Evolutionary conservation across 92 coral and sea anemone genomes (phyloP).

Genomic region (Porites cylindrica): DNA sequence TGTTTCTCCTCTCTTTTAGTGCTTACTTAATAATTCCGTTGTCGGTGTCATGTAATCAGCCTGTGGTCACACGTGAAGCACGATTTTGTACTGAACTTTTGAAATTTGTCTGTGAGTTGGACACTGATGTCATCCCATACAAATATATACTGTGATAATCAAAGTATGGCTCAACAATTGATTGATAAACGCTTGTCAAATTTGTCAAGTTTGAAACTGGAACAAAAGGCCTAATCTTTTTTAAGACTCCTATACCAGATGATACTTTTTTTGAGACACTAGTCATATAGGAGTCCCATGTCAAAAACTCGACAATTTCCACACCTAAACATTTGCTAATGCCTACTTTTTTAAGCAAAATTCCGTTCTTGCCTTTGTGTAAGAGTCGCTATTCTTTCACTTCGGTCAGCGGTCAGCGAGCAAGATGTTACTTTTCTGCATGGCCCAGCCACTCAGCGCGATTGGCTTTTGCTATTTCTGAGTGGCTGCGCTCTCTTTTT

Average conservation of each 20-base stretch:
- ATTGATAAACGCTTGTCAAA: neutral
- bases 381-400: slow-evolving; percentile 8
- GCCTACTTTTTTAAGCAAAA: neutral
- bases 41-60: neutral
- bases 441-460: too few species aligned
- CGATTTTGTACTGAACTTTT: slow-evolving; percentile 1
- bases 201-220: slow-evolving; percentile 9
- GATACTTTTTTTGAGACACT: slow-evolving; percentile 5
- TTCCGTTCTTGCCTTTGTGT: slow-evolving; percentile 4
- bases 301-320: slow-evolving; percentile 25
- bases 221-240: neutral
- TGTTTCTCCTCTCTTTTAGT: slow-evolving; percentile 20
- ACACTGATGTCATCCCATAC: slow-evolving; percentile 21
- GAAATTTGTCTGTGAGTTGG: neutral
- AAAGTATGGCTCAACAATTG: slow-evolving; percentile 21
- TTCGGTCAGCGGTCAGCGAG: too few species aligned
- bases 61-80: neutral
- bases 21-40: neutral
- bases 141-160: slow-evolving; percentile 4
- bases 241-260: slow-evolving; percentile 24
- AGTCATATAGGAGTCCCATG: slow-evolving; percentile 9
- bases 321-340: slow-evolving; percentile 28
- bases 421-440: too few species aligned
- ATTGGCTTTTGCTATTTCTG: too few species aligned
- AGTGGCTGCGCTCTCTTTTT: too few species aligned